Conservation (phyloP, 2,113 vertebrate genomes). For the Callionymus lyra region DNA sequence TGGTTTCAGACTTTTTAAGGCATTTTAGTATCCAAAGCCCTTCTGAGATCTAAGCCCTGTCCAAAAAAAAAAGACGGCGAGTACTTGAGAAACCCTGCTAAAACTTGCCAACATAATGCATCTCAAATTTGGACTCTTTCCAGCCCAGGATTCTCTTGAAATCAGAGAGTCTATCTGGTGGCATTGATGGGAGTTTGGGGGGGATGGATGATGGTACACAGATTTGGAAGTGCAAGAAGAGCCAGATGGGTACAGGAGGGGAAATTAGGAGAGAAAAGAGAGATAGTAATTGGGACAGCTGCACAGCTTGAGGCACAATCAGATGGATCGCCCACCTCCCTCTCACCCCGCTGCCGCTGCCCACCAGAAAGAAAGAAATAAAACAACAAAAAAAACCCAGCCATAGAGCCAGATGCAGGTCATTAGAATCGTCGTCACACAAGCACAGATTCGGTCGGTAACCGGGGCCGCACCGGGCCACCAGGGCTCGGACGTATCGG, state of each 20-base stretch:
- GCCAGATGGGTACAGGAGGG: conserved; percentile 37
- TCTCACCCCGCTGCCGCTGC: conserved; percentile 1
- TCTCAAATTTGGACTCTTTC: conserved; percentile 6
- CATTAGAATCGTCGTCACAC: conserved; percentile 43
- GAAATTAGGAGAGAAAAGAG: conserved; percentile 35
- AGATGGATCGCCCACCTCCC: conserved; percentile 29
- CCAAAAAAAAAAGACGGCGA: too few species aligned
- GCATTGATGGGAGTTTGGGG: conserved; percentile 10
- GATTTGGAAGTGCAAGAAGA: conserved; percentile 19
- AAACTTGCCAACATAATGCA: conserved; percentile 14
- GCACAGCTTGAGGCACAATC: conserved; percentile 41
- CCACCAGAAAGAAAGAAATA: conserved; percentile 2
- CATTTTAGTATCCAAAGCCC: too few species aligned
- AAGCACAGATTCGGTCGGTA: conserved; percentile 23
- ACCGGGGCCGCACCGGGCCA: conserved; percentile 20
- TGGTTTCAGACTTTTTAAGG: too few species aligned
- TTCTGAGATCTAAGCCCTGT: too few species aligned
- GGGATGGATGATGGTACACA: conserved; percentile 4
- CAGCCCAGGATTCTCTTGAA: conserved; percentile 7
- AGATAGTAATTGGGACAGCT: conserved; percentile 55
- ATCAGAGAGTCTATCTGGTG: conserved; percentile 8
- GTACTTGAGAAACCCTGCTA: conserved; percentile 2
- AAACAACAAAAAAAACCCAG: conserved; percentile 12
- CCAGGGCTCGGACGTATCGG: conserved; percentile 13
- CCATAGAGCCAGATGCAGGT: conserved; percentile 46